phyloP scores from a whole-genome alignment of 2,888 invertebrate genomes.

The Philaethria dido region DNA sequence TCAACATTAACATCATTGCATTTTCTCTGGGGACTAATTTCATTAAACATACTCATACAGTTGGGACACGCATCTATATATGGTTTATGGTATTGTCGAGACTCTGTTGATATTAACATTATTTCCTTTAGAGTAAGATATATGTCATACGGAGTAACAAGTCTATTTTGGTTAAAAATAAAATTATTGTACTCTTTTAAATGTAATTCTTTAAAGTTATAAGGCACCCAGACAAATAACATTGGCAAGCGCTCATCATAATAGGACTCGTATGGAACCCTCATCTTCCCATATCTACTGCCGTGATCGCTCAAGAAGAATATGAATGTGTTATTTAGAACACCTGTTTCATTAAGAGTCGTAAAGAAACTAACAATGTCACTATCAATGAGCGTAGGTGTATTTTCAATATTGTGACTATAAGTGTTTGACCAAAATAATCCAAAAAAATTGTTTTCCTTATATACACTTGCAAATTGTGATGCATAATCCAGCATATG shows the following conservation, averaged over 20 bases:
- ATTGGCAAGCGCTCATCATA: conserved; percentile 90
- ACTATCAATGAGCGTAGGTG: conserved; percentile 86
- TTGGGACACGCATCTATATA: conserved; percentile 83
- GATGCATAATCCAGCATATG: conserved; percentile 86
- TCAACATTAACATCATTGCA: conserved; percentile 86
- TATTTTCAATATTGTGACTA: conserved; percentile 87
- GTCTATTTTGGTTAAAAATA: conserved; percentile 84
- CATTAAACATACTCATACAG: conserved; percentile 85
- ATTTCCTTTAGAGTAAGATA: conserved; percentile 87
- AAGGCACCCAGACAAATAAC: conserved; percentile 87
- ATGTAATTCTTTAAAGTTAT: conserved; percentile 80
- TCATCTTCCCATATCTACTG: conserved; percentile 87
- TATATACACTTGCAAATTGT: conserved; percentile 85
- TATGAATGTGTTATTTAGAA: conserved; percentile 86
- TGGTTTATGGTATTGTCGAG: conserved; percentile 39
- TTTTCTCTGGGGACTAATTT: conserved; percentile 82
- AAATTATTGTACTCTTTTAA: conserved; percentile 83
- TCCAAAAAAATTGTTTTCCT: conserved; percentile 86
- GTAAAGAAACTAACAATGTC: conserved; percentile 82
- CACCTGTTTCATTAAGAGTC: conserved; percentile 76
- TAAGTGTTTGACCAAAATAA: conserved; percentile 90
- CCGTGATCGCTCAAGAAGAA: conserved; percentile 91
- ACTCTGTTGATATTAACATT: conserved; percentile 73
- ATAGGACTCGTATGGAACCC: conserved; percentile 88
- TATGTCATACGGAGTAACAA: conserved; percentile 90